Conservation (phyloP, 2,888 invertebrate genomes). For the Steromphala cineraria region DNA sequence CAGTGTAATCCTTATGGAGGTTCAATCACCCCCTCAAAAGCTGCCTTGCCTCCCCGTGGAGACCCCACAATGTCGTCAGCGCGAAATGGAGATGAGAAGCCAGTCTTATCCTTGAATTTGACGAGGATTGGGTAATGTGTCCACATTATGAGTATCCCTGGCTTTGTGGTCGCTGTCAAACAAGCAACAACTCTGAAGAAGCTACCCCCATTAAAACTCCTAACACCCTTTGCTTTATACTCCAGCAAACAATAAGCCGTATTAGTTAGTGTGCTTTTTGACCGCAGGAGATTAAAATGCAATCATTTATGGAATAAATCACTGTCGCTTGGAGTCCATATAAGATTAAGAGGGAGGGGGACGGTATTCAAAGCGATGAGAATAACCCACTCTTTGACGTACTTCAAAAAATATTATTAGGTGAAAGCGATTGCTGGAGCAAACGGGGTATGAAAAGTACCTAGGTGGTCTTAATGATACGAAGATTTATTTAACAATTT, state of each 20-base stretch:
- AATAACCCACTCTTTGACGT: conserved; percentile 10
- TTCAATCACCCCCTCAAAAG: conserved; percentile 21
- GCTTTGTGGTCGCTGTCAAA: conserved; percentile 5
- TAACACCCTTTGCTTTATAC: conserved; percentile 14
- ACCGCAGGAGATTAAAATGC: conserved; percentile 20
- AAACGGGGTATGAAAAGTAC: neutral
- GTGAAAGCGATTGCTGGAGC: neutral
- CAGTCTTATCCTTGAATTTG: neutral
- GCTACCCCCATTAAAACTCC: conserved; percentile 15
- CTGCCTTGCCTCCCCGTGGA: conserved; percentile 1
- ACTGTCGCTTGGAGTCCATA: conserved; percentile 24
- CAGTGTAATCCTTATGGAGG: conserved; percentile 21
- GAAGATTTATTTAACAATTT: conserved; percentile 20
- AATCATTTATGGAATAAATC: conserved; percentile 23
- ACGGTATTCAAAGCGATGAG: neutral
- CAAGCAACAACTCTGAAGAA: neutral
- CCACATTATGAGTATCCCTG: neutral
- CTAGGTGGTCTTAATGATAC: conserved; percentile 19
- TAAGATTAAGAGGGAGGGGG: neutral
- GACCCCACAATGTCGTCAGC: neutral
- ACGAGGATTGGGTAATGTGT: conserved; percentile 14
- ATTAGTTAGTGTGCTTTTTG: conserved; percentile 8
- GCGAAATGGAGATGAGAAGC: neutral
- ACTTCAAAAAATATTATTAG: conserved; percentile 19
- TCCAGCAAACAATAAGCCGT: neutral